Conservation (phyloP, 2,888 invertebrate species). For the Hartigia nigra region DNA sequence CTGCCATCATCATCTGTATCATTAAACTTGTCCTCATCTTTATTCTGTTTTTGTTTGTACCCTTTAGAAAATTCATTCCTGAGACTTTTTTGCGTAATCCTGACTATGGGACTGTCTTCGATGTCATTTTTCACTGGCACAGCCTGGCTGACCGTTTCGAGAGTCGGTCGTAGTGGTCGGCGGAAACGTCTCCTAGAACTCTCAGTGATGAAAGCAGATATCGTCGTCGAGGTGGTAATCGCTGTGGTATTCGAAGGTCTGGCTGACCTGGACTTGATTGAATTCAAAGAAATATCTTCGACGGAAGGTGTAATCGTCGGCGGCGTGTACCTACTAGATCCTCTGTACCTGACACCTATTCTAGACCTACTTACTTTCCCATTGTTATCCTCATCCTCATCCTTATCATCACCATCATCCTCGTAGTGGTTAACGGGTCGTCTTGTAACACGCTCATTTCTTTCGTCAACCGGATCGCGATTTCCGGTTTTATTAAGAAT, state of each 20-base stretch:
- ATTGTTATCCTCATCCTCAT: slow-evolving; percentile 14
- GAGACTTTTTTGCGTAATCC: slow-evolving; percentile 33
- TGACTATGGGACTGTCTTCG: slow-evolving; percentile 45
- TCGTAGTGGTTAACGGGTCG: not conserved
- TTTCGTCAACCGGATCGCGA: slow-evolving; percentile 13
- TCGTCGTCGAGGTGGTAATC: slow-evolving; percentile 13
- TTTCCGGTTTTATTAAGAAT: slow-evolving; percentile 12
- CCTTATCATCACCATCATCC: slow-evolving; percentile 1
- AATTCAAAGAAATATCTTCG: slow-evolving; percentile 3
- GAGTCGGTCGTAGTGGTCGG: slow-evolving; percentile 1
- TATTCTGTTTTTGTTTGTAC: slow-evolving; percentile 19
- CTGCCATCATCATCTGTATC: slow-evolving; percentile 20
- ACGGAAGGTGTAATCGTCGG: slow-evolving; percentile 20
- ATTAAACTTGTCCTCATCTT: slow-evolving; percentile 22
- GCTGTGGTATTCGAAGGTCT: slow-evolving; percentile 7
- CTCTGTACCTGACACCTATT: slow-evolving; percentile 26
- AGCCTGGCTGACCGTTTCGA: slow-evolving; percentile 2
- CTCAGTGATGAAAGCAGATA: slow-evolving; percentile 2
- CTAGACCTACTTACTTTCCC: slow-evolving; percentile 28
- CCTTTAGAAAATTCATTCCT: not conserved
- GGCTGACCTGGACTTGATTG: not conserved
- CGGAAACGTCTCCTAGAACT: slow-evolving; percentile 25
- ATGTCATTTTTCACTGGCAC: slow-evolving; percentile 6
- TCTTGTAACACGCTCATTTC: slow-evolving; percentile 1
- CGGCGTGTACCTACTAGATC: slow-evolving; percentile 41